Evolutionary conservation across 1,140 invertebrate species (phyloP).

Genomic region (Lucilia sericata): DNA sequence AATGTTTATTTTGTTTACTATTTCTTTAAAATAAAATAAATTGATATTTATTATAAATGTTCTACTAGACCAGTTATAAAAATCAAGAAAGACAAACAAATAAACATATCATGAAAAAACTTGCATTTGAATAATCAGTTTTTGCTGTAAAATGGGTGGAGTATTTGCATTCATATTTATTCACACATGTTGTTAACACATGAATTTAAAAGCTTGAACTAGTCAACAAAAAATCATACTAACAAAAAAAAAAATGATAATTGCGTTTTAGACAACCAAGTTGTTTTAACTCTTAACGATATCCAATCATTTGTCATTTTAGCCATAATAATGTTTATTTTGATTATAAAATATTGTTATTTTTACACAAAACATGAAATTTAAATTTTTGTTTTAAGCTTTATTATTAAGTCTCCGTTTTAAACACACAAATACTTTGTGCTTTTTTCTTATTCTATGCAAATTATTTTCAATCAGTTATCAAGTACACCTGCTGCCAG

Average conservation of each 20-base stretch:
- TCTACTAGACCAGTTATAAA: constrained; percentile 20
- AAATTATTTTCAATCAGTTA: constrained; percentile 44
- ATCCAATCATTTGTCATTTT: constrained; percentile 36
- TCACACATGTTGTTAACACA: not conserved
- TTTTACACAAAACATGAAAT: not conserved
- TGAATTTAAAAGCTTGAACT: not conserved
- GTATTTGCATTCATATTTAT: not conserved
- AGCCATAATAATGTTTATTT: constrained; percentile 8
- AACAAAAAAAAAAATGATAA: not conserved
- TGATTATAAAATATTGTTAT: not conserved
- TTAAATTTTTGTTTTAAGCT: no score
- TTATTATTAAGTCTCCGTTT: not conserved
- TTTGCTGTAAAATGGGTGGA: constrained; percentile 25
- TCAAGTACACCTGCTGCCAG: constrained; percentile 43
- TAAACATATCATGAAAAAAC: not conserved
- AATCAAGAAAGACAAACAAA: not conserved
- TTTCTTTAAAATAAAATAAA: constrained; percentile 15
- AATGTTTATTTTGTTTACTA: constrained; percentile 5
- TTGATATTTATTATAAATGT: constrained; percentile 34
- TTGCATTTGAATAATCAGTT: not conserved
- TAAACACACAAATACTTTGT: not conserved
- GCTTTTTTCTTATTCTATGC: constrained; percentile 34
- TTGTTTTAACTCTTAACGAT: constrained; percentile 29
- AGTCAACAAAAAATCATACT: no score
- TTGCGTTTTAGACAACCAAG: constrained; percentile 14